Conservation (phyloP, 2,888 invertebrate genomes). For the Glaucopsyche alexis region DNA sequence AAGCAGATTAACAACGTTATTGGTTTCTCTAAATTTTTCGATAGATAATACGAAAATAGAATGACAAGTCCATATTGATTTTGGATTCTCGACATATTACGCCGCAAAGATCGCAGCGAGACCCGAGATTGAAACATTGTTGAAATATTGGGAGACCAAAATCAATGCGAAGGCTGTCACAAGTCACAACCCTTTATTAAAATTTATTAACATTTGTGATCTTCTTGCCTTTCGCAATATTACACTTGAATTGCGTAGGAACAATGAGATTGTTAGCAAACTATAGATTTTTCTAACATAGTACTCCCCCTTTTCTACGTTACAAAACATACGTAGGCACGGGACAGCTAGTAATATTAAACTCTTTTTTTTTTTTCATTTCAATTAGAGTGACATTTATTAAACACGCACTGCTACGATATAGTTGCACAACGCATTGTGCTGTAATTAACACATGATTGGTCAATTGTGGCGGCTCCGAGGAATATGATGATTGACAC, state of each 20-base stretch:
- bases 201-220: background rate
- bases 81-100: background rate
- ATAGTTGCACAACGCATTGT: conserved; percentile 10
- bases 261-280: background rate
- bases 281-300: background rate
- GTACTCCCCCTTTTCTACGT: no score
- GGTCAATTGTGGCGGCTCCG: conserved; percentile 38
- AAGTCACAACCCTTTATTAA: background rate
- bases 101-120: background rate
- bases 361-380: background rate
- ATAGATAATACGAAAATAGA: background rate
- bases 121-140: conserved; percentile 16
- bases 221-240: background rate
- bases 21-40: background rate
- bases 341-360: no score
- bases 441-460: conserved; percentile 37
- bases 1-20: background rate
- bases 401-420: background rate
- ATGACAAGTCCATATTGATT: background rate
- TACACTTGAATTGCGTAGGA: background rate
- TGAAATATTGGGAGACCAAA: conserved; percentile 8
- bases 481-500: conserved; percentile 36
- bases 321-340: no score
- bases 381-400: background rate
- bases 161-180: background rate